Evolutionary conservation across 2,888 invertebrate genomes (phyloP).

Genomic region (Philonicus albiceps): DNA sequence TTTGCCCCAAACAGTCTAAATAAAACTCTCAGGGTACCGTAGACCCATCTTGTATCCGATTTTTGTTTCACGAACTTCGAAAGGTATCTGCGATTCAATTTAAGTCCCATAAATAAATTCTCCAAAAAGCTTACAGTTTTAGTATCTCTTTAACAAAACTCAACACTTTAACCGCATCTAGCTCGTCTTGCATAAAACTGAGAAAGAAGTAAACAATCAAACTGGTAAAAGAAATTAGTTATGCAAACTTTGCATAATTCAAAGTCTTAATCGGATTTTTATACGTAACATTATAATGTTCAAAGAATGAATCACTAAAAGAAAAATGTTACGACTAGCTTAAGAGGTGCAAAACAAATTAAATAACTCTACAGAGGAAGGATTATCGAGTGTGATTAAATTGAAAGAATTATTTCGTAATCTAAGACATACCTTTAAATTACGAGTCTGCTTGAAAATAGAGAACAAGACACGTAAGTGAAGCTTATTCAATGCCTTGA

Average conservation of each 20-base stretch:
- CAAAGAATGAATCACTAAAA: background rate
- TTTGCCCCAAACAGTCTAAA: background rate
- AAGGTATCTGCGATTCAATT: background rate
- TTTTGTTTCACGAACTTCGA: too few relatives aligned
- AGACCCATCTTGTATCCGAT: too few relatives aligned
- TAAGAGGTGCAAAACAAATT: background rate
- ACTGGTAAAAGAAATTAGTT: background rate
- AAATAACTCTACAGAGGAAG: background rate
- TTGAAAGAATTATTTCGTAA: background rate
- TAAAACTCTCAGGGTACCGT: background rate
- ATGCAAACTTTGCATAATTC: background rate
- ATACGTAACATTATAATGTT: background rate
- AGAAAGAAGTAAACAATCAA: background rate
- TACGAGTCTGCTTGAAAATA: conserved; percentile 61
- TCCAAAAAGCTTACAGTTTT: background rate
- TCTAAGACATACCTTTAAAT: conserved; percentile 59
- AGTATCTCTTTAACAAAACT: background rate
- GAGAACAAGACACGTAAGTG: conserved; percentile 1
- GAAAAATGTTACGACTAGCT: background rate
- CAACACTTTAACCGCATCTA: background rate
- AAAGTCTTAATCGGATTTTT: background rate
- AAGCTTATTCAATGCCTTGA: background rate
- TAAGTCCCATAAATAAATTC: background rate
- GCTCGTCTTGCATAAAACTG: background rate
- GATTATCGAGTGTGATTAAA: background rate